Conservation (phyloP, 2,888 invertebrate genomes). For the Sacculina carcini region DNA sequence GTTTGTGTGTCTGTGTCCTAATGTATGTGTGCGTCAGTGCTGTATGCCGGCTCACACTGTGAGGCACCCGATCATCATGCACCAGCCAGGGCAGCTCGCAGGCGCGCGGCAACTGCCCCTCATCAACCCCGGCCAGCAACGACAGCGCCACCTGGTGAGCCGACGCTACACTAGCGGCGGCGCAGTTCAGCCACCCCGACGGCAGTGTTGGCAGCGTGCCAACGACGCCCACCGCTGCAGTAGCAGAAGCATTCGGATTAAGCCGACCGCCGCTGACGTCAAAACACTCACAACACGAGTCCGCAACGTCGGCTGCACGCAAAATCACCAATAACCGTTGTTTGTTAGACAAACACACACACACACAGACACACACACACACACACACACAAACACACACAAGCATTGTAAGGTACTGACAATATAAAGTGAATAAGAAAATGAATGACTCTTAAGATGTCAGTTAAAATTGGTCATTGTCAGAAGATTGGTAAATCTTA, state of each 20-base stretch:
- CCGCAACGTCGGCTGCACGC: background rate
- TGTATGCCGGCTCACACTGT: constrained; percentile 18
- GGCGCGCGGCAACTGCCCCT: constrained; percentile 45
- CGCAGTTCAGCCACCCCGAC: background rate
- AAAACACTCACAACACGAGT: background rate
- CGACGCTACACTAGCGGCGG: constrained; percentile 19
- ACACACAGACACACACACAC: background rate
- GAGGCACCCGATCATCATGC: constrained; percentile 47
- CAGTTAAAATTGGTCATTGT: background rate
- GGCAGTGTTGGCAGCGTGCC: background rate
- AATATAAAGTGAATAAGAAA: too few species aligned
- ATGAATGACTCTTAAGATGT: background rate
- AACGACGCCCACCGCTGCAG: background rate
- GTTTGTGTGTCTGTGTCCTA: too few species aligned
- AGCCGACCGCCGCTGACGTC: background rate
- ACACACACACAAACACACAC: background rate
- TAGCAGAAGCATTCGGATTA: background rate
- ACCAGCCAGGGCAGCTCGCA: constrained; percentile 55
- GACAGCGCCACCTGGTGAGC: constrained; percentile 55
- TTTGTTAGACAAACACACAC: constrained; percentile 8
- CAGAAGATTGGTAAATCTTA: background rate
- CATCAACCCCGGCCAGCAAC: constrained; percentile 43
- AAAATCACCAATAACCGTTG: constrained; percentile 16
- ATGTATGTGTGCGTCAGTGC: too few species aligned
- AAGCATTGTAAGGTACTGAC: too few species aligned